Percentiles rank a stretch among this genome's conserved stretches.
These are phyloP conservation scores for Pasiphila rectangulata DNA, from an alignment of 2,888 invertebrate species.

Conservation along the genomic window DNA sequence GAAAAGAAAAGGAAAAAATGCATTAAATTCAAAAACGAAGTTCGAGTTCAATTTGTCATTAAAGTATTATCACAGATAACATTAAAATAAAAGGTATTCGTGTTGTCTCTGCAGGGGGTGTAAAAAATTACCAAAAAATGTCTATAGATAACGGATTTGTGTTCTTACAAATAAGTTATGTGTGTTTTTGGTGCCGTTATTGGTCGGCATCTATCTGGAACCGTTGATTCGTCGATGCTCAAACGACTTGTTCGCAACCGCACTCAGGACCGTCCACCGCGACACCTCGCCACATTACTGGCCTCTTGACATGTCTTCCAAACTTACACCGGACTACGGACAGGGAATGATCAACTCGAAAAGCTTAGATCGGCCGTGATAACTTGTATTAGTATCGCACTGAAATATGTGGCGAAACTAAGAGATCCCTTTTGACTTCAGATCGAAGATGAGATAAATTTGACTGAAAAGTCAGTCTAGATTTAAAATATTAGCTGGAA, in stretches of 20 bases:
- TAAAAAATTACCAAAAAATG: slow-evolving; percentile 39
- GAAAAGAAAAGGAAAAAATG: slow-evolving; percentile 28
- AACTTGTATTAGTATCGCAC: too few relatives aligned
- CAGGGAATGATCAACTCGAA: slow-evolving; percentile 10
- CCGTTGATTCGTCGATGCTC: slow-evolving; percentile 11
- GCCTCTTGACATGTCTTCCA: slow-evolving; percentile 9
- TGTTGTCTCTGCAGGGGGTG: slow-evolving; percentile 49
- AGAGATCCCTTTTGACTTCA: not conserved
- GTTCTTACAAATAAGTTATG: slow-evolving; percentile 37
- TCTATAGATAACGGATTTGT: slow-evolving; percentile 33
- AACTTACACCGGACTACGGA: slow-evolving; percentile 7
- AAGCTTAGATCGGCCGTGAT: too few relatives aligned
- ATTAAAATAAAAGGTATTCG: slow-evolving; percentile 67
- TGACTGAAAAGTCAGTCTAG: too few relatives aligned
- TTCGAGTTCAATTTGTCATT: slow-evolving; percentile 55
- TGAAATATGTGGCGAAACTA: not conserved
- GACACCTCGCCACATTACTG: slow-evolving; percentile 15
- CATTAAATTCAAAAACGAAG: slow-evolving; percentile 35
- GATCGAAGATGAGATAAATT: not conserved
- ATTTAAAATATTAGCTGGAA: not conserved
- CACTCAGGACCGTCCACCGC: not conserved
- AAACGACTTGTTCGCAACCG: slow-evolving; percentile 7
- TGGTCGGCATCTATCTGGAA: slow-evolving; percentile 26
- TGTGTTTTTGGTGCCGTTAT: slow-evolving; percentile 32
- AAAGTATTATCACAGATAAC: slow-evolving; percentile 77